Evolutionary conservation across 2,797 vertebrate species (phyloP).

Genomic region (Rhabdophis nuchalis): DNA sequence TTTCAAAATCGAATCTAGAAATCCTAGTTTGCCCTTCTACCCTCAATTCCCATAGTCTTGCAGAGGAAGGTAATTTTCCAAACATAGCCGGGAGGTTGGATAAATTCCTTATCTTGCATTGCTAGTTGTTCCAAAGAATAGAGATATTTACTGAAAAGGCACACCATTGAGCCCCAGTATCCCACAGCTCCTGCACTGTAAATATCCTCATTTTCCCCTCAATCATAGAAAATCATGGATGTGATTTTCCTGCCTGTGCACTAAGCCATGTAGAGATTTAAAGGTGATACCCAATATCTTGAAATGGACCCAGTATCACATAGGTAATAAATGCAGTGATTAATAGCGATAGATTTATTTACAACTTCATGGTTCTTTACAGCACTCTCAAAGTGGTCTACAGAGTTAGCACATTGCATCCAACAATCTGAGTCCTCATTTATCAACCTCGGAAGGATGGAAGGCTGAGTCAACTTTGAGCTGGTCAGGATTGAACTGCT

Average conservation of each 20-base stretch:
- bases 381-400: background rate
- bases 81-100: background rate
- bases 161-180: background rate
- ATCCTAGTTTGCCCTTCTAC: background rate
- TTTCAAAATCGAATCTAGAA: background rate
- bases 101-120: background rate
- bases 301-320: background rate
- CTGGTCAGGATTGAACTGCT: background rate
- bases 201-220: background rate
- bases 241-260: background rate
- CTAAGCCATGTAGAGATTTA: background rate
- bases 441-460: background rate
- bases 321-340: background rate
- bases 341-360: background rate
- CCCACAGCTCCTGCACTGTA: background rate
- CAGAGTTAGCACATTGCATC: background rate
- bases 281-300: background rate
- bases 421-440: background rate
- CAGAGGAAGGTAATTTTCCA: background rate
- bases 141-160: background rate
- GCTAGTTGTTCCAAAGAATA: background rate
- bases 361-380: background rate
- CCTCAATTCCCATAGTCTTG: background rate
- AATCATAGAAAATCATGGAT: background rate
- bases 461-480: background rate